Base-by-base conservation (phyloP, 2,113 vertebrate species). In the Suricata suricatta region DNA sequence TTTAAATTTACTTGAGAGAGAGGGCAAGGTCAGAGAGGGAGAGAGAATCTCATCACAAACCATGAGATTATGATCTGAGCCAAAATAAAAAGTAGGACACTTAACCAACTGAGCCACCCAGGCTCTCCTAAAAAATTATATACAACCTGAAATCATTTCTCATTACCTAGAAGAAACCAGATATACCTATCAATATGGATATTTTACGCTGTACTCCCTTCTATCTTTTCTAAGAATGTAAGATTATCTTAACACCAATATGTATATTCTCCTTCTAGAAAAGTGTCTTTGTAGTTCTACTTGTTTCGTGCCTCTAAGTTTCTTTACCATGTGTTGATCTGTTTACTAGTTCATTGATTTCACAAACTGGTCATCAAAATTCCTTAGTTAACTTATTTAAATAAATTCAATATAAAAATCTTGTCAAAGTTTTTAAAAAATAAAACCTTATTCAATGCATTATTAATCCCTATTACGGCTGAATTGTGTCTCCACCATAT, bases 331-430 rank as follows among this genome's bases (percentile, higher is more conserved):
- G 77, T 71, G 89, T 71, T 7, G 23, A 86, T 71, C 12, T 68
- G 3, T 82, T 94, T 44, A 74, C 64, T 86, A 93, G 57, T 92
- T 92, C 88, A 66, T 2, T 83, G 47, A 88, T 88, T 81, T 86
- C 90, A 80, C 35, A 81, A 94, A 91, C 25, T 74, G 14, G 35
- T 88, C 76, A 60, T 88, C 25, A 60, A 31, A 92, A 27, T 76
- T 64, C 63, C 60, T 89, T 92, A 63, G 71, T 64, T 89, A 95
- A 93, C n/a, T 91, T 94, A 35, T 95, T 92, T 88, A 83, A 69
- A 35, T 69, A 83, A 71, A 63, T 66, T 88, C n/a, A 95, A 7
- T 79, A n/a, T 84, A 93, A 81, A 88, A 82, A 64, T 92, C 23
- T 71, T 33, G 35, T 50, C 35, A 79, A 90, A 84, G 38, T 14